Evolutionary conservation across 1,140 invertebrate genomes (phyloP).

Genomic region (Drosophila quadrilineata): DNA sequence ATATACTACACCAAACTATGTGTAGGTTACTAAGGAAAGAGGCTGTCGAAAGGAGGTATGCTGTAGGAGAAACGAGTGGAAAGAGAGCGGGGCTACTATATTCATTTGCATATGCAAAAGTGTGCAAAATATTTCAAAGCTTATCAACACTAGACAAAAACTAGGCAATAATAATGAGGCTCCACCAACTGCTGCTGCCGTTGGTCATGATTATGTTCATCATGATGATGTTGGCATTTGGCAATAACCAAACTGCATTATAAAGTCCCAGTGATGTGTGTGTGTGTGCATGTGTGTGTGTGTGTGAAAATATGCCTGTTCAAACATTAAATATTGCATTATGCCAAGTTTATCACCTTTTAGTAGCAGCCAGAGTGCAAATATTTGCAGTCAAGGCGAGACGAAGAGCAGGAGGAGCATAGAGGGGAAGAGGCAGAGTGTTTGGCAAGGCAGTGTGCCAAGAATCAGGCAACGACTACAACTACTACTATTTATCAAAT

Average conservation of each 20-base stretch:
- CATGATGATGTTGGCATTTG: neutral
- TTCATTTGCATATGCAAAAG: constrained; percentile 45
- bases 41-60: too few relatives aligned
- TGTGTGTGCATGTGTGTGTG: too few relatives aligned
- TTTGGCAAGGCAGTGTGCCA: constrained; percentile 28
- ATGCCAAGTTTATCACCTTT: constrained; percentile 66
- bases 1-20: constrained; percentile 21
- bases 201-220: too few relatives aligned
- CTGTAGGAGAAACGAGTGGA: too few relatives aligned
- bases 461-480: constrained; percentile 24
- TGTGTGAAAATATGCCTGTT: constrained; percentile 39
- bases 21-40: too few relatives aligned
- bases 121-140: constrained; percentile 54
- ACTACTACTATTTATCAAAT: constrained; percentile 49
- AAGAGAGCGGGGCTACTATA: constrained; percentile 13
- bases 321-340: constrained; percentile 64
- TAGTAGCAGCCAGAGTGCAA: constrained; percentile 47
- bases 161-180: too few relatives aligned
- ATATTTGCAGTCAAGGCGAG: too few relatives aligned
- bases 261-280: neutral
- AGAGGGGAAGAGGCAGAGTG: too few relatives aligned
- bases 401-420: too few relatives aligned
- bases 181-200: too few relatives aligned
- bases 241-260: constrained; percentile 35
- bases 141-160: constrained; percentile 59